phyloP scores from a whole-genome alignment of 2,888 invertebrate genomes.

The Ichneumon xanthorius region DNA sequence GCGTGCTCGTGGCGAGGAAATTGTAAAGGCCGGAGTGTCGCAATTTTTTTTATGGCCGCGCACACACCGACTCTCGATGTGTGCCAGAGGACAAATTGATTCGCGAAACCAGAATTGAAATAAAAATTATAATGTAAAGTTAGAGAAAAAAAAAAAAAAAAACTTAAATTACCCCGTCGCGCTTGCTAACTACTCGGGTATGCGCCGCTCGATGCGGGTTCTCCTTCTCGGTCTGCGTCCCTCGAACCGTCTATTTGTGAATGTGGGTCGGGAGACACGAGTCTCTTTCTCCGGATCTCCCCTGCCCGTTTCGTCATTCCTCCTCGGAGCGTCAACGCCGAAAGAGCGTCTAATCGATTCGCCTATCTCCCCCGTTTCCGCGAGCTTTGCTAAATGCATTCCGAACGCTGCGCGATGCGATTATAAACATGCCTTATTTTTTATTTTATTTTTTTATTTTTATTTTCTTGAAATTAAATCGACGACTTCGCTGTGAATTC shows the following conservation, averaged over 20 bases:
- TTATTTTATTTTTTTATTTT: too few relatives aligned
- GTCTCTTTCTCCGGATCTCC: conserved; percentile 51
- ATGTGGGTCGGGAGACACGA: conserved; percentile 76
- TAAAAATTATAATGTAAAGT: background rate
- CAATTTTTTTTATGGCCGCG: background rate
- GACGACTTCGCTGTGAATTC: too few relatives aligned
- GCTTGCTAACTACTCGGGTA: background rate
- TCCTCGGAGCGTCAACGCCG: conserved; percentile 41
- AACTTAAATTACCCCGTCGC: background rate
- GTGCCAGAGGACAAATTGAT: background rate
- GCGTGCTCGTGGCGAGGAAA: background rate
- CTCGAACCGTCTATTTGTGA: conserved; percentile 76
- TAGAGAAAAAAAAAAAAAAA: background rate
- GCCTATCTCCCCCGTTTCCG: background rate
- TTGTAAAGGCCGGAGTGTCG: background rate
- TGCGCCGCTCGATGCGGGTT: background rate
- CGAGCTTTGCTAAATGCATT: conserved; percentile 1
- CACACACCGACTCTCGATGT: background rate
- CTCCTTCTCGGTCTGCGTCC: conserved; percentile 40
- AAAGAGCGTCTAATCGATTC: conserved; percentile 7
- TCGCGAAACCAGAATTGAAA: background rate
- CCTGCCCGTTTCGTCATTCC: conserved; percentile 66
- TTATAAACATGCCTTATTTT: background rate
- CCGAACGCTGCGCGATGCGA: background rate
- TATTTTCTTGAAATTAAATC: background rate